Conservation (phyloP, 2,797 vertebrate species). For the Sitta carolinensis region DNA sequence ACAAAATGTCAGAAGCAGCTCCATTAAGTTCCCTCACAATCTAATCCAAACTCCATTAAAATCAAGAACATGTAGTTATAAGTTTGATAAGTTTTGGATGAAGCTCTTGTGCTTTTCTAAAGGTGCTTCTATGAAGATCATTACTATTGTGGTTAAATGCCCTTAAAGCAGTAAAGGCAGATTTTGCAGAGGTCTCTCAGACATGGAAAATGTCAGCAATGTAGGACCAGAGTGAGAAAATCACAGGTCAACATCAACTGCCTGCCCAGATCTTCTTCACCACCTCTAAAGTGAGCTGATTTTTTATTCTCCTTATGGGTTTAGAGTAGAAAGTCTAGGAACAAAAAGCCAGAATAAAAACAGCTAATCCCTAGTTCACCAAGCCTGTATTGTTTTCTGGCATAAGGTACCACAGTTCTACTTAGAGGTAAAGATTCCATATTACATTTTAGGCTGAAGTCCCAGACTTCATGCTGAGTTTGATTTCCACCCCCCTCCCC, state of each 20-base stretch:
- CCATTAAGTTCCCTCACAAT: background rate
- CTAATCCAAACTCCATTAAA: constrained; percentile 2
- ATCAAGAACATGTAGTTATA: background rate
- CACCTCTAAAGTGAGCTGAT: background rate
- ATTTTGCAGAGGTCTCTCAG: background rate
- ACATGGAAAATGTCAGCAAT: background rate
- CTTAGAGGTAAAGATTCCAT: constrained; percentile 31
- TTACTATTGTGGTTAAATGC: background rate
- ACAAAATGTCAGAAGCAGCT: background rate
- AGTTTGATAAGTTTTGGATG: background rate
- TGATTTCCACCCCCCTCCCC: background rate
- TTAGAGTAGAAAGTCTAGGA: background rate
- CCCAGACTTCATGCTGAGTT: constrained; percentile 17
- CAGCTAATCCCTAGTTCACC: constrained; percentile 29
- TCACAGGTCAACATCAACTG: background rate
- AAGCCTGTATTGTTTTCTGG: constrained; percentile 16
- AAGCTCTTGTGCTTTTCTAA: background rate
- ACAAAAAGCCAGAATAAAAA: constrained; percentile 23
- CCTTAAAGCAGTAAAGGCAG: background rate
- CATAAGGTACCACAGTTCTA: background rate
- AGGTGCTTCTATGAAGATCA: background rate
- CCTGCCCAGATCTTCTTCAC: background rate
- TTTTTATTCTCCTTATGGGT: background rate
- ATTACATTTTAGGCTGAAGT: constrained; percentile 26
- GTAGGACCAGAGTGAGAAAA: background rate